Evolutionary conservation across 2,797 vertebrate genomes (phyloP).

Genomic region (Chloroceryle amazona): DNA sequence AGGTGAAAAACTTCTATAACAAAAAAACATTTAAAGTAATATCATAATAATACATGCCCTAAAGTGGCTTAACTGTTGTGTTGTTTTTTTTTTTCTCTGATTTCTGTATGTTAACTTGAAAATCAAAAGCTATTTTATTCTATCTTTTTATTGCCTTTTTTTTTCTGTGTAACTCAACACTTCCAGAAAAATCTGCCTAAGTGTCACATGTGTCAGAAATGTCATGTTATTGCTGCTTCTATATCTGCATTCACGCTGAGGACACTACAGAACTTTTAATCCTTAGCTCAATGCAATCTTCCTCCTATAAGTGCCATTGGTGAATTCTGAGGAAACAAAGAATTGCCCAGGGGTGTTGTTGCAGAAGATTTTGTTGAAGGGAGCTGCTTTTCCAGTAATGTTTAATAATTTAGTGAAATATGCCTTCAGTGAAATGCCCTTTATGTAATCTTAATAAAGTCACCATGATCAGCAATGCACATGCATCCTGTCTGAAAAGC

Average conservation of each 20-base stretch:
- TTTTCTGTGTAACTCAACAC: background rate
- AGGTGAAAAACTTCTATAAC: background rate
- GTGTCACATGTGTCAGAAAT: background rate
- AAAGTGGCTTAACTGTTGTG: background rate
- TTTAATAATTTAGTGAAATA: conserved; percentile 50
- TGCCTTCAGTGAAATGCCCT: conserved; percentile 20
- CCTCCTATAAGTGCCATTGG: background rate
- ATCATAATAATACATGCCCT: accelerated
- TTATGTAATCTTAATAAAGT: conserved; percentile 48
- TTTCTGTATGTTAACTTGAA: background rate
- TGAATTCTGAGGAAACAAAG: conserved; percentile 20
- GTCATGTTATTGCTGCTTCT: background rate
- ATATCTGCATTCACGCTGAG: background rate
- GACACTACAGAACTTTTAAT: background rate
- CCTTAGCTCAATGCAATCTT: background rate
- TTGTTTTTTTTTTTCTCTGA: background rate
- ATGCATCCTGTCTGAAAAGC: background rate
- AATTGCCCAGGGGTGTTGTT: background rate
- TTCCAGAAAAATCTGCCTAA: background rate
- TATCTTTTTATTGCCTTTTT: background rate
- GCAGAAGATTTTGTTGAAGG: conserved; percentile 37
- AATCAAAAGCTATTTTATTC: background rate
- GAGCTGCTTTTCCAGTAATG: background rate
- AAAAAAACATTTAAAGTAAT: background rate
- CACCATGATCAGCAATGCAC: background rate